Percentiles rank a stretch among this genome's conserved stretches.
Conservation (phyloP, 1,140 invertebrate genomes). For the Drosophila tsacasi region DNA sequence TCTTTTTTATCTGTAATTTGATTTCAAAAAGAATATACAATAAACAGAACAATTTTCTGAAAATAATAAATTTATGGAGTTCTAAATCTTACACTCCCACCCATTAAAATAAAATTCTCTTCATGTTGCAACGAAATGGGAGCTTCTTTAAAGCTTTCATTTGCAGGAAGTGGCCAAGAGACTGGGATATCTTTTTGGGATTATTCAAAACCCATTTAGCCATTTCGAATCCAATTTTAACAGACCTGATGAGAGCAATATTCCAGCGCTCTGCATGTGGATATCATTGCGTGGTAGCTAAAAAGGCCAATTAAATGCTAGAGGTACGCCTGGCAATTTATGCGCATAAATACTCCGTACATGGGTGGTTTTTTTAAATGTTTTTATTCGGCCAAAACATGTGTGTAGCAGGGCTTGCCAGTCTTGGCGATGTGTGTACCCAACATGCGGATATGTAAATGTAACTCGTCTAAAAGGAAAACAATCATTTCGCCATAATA, state of each 20-base stretch:
- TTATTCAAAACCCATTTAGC: neutral
- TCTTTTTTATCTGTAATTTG: too few relatives aligned
- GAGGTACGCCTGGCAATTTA: constrained; percentile 15
- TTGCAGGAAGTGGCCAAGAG: neutral
- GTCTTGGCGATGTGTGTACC: constrained; percentile 10
- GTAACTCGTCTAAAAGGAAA: constrained; percentile 47
- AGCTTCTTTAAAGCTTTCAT: too few relatives aligned
- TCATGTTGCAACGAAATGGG: too few relatives aligned
- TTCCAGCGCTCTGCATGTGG: neutral
- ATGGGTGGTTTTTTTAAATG: constrained; percentile 14
- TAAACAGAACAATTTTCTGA: too few relatives aligned
- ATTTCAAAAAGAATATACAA: too few relatives aligned
- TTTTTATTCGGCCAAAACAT: constrained; percentile 17
- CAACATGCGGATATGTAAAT: constrained; percentile 52
- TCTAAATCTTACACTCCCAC: too few relatives aligned
- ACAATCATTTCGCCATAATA: constrained; percentile 78
- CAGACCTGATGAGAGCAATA: neutral
- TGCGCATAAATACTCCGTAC: constrained; percentile 41
- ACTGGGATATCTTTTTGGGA: neutral
- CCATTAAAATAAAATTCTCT: too few relatives aligned
- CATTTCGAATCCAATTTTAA: constrained; percentile 1
- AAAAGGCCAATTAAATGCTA: constrained; percentile 29
- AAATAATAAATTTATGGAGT: too few relatives aligned
- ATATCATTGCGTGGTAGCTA: constrained; percentile 15
- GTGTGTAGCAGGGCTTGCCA: neutral